Percentiles rank a stretch among this genome's conserved stretches.
These are phyloP conservation scores for Achroia grisella DNA, from an alignment of 1,140 invertebrate species.

Conservation along the genomic window DNA sequence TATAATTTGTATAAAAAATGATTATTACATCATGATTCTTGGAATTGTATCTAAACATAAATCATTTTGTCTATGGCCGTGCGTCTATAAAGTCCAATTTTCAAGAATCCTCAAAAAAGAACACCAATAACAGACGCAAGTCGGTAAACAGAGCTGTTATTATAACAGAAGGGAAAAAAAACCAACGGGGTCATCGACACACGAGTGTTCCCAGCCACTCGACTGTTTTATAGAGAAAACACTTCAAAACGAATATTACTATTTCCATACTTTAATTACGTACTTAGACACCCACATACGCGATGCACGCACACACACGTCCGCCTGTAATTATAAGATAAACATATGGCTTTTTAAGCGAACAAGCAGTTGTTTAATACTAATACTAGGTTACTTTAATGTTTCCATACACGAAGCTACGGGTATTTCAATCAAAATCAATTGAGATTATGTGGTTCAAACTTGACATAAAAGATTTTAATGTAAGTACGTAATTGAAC, in stretches of 20 bases:
- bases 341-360: slow-evolving; percentile 53
- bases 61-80: too few relatives aligned
- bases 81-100: slow-evolving; percentile 23
- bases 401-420: too few relatives aligned
- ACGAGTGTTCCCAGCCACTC: slow-evolving; percentile 59
- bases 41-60: too few relatives aligned
- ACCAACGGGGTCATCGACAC: slow-evolving; percentile 40
- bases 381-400: slow-evolving; percentile 38
- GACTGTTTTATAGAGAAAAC: slow-evolving; percentile 69
- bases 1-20: too few relatives aligned
- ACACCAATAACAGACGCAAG: slow-evolving; percentile 24
- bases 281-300: slow-evolving; percentile 35
- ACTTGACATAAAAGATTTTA: too few relatives aligned
- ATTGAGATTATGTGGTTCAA: too few relatives aligned
- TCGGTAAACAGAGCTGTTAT: slow-evolving; percentile 44
- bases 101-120: slow-evolving; percentile 26
- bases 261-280: slow-evolving; percentile 71
- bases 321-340: slow-evolving; percentile 41
- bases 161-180: slow-evolving; percentile 40
- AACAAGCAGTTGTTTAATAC: slow-evolving; percentile 27
- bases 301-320: slow-evolving; percentile 19
- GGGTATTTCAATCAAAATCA: too few relatives aligned
- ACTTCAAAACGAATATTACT: slow-evolving; percentile 68
- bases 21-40: slow-evolving; percentile 14
- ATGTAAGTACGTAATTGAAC: too few relatives aligned